Evolutionary conservation across 2,113 vertebrate genomes (phyloP).

Genomic region (Platysteira castanea): DNA sequence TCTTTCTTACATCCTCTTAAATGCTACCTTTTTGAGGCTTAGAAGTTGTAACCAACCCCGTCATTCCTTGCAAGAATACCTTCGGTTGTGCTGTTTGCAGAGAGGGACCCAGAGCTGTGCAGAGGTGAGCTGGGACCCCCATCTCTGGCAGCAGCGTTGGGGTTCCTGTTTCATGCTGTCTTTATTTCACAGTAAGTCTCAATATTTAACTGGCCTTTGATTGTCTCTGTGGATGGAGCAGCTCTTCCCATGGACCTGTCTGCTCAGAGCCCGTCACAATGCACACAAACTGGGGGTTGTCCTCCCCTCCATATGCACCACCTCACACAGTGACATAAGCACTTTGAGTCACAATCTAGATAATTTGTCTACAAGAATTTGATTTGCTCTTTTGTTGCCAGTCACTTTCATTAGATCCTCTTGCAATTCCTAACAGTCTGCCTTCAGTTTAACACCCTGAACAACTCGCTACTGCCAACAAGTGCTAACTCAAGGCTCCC

Average conservation of each 20-base stretch:
- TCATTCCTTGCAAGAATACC: background rate
- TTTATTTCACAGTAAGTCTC: background rate
- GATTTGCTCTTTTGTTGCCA: background rate
- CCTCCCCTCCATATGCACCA: rapidly evolving
- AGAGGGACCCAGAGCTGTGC: background rate
- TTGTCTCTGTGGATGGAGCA: background rate
- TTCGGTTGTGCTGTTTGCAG: background rate
- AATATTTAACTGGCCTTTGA: background rate
- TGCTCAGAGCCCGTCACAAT: background rate
- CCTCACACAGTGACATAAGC: background rate
- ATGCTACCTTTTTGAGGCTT: background rate
- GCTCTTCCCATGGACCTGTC: background rate
- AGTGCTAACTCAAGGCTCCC: background rate
- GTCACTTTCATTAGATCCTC: background rate
- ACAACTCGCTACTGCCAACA: background rate
- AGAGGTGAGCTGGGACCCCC: background rate
- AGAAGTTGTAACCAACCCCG: background rate
- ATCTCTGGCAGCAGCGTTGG: background rate
- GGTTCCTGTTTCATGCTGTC: background rate
- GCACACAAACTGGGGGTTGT: background rate
- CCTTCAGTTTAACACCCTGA: background rate
- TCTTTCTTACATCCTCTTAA: background rate
- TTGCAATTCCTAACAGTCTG: background rate
- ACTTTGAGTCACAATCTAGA: background rate
- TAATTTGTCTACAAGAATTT: background rate